phyloP scores from a whole-genome alignment of 1,140 invertebrate species.

The Drosophila orena region DNA sequence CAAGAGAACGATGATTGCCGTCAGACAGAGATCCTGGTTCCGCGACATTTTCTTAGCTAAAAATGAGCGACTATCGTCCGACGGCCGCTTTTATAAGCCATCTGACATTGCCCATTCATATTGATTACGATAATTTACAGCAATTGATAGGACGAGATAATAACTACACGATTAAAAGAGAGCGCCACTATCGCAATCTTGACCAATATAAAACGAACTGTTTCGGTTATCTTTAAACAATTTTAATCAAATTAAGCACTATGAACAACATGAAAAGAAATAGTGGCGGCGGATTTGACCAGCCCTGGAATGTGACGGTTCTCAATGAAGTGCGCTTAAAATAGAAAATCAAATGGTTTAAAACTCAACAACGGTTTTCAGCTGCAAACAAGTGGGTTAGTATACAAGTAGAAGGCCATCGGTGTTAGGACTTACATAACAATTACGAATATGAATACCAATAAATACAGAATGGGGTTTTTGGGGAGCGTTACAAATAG shows the following conservation, averaged over 20 bases:
- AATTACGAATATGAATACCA: not conserved
- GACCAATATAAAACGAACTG: slow-evolving; percentile 14
- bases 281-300: slow-evolving; percentile 14
- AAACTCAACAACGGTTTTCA: slow-evolving; percentile 42
- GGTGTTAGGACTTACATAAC: slow-evolving; percentile 8
- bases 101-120: slow-evolving; percentile 16
- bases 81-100: slow-evolving; percentile 36
- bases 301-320: slow-evolving; percentile 51
- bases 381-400: slow-evolving; percentile 15
- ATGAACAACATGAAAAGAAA: slow-evolving; percentile 57
- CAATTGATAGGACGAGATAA: slow-evolving; percentile 26
- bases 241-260: slow-evolving; percentile 58
- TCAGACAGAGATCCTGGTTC: slow-evolving; percentile 13
- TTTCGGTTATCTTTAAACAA: slow-evolving; percentile 48
- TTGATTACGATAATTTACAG: slow-evolving; percentile 47
- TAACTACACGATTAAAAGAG: slow-evolving; percentile 6
- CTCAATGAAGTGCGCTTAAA: slow-evolving; percentile 41
- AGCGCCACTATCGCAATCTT: slow-evolving; percentile 26
- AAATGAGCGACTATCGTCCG: slow-evolving; percentile 1
- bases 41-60: slow-evolving; percentile 27
- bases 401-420: slow-evolving; percentile 19
- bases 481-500: slow-evolving; percentile 33
- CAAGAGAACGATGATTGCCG: slow-evolving; percentile 27
- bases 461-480: slow-evolving; percentile 9
- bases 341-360: slow-evolving; percentile 34